Base-by-base conservation (phyloP, 1,140 invertebrate species). In the Laupala kohalensis region DNA sequence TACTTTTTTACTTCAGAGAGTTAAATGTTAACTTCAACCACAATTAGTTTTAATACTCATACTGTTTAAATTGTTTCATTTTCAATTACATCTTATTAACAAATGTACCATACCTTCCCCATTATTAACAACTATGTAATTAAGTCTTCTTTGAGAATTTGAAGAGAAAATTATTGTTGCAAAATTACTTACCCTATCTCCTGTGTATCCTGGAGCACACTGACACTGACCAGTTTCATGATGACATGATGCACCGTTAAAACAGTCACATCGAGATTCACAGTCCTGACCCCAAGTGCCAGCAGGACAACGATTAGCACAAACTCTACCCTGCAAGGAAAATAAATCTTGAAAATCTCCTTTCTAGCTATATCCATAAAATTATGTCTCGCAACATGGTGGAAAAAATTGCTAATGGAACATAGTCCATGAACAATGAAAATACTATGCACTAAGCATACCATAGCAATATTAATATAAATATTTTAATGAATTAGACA, bases 221-320 rank as follows among this genome's bases (percentile, higher is more conserved):
- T 88, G 83, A 78, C 92, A 94, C 26, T 83, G 74, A 0, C 91
- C 91, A 6, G 86, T 91, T 5, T 92, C 85, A 75, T 92, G 91
- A 81, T 95, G 84, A 75, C 93, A 96, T 0, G 84, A 81, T 0
- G 88, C 93, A 25, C 89, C 89, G 78, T 98, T 97, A 74, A 90
- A 91, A 80, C 97, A 99, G 72, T 92, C 88, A 78, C 97, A 99
- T 1, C 81, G 78, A 64, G 85, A 78, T 28, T 84, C 84, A 77
- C 96, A 98, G 64, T 89, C 86, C 26, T 82, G 79, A 15, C 93
- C 93, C 87, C 87, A 96, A 70, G 80, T 84, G 24, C 89, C 90
- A 12, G 83, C 77, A 0, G 88, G 87, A 81, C 93, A 95, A 4
- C 86, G 82, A 77, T 88, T 88, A 19, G 88, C 90, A 78, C 91